These are phyloP conservation scores for Nemotelus pantherinus DNA, from an alignment of 2,888 invertebrate species.

Conservation along the genomic window DNA sequence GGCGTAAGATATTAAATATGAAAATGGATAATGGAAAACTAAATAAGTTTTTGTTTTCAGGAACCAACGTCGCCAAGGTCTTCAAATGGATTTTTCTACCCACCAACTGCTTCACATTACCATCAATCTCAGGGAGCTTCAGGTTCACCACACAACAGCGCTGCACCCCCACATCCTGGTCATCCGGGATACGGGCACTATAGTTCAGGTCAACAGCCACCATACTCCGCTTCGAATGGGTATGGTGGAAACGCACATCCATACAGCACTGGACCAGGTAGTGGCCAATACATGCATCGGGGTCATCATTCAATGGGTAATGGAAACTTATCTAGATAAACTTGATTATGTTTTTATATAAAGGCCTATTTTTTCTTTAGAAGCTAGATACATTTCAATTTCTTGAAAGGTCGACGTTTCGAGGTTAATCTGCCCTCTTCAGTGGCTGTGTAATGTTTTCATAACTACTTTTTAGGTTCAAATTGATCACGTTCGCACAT, in stretches of 20 bases:
- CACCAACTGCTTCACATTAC: conserved; percentile 63
- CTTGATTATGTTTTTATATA: not conserved
- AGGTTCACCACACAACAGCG: conserved; percentile 56
- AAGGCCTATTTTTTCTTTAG: too few relatives aligned
- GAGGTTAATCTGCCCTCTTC: too few relatives aligned
- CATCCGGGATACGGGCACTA: conserved; percentile 54
- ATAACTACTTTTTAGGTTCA: too few relatives aligned
- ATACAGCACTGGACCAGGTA: conserved; percentile 57
- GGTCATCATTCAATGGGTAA: conserved; percentile 64
- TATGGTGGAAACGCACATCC: conserved; percentile 58
- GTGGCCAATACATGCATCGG: conserved; percentile 62
- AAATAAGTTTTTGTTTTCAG: conserved; percentile 51
- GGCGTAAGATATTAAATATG: conserved; percentile 60
- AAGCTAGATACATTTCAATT: too few relatives aligned
- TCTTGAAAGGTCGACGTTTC: too few relatives aligned
- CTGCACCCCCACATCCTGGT: conserved; percentile 52
- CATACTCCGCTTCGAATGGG: conserved; percentile 58
- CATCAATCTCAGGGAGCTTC: conserved; percentile 60
- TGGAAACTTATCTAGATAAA: not conserved
- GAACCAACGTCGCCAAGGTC: conserved; percentile 64
- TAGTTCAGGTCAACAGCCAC: conserved; percentile 63
- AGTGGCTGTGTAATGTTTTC: not conserved
- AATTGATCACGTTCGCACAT: too few relatives aligned
- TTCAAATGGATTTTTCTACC: conserved; percentile 65
- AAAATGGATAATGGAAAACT: not conserved